Conservation (phyloP, 2,113 vertebrate species). For the Actinemys pallida region DNA sequence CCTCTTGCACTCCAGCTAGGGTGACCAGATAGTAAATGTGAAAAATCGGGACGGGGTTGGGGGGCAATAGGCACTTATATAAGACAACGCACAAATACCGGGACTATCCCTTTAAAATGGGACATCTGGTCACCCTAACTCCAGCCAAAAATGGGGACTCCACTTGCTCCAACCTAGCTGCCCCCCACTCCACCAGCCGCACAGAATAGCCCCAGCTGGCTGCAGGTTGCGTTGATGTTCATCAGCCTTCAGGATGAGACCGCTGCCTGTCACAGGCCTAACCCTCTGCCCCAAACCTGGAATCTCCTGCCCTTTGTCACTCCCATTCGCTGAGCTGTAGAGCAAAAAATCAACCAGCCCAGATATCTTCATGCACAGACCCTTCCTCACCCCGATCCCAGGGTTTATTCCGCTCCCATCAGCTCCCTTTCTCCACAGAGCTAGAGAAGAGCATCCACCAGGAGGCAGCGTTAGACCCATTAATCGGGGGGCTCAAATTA, state of each 20-base stretch:
- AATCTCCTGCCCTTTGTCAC: rapidly evolving
- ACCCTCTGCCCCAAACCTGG: rapidly evolving
- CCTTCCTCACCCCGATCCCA: rapidly evolving
- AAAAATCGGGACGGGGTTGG: too few relatives aligned
- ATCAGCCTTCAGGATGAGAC: too few relatives aligned
- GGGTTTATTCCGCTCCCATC: neutral
- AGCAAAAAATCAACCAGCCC: neutral
- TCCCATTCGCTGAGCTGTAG: neutral
- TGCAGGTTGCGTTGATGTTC: rapidly evolving
- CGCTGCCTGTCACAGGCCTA: too few relatives aligned
- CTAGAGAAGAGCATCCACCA: too few relatives aligned
- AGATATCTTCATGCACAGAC: neutral
- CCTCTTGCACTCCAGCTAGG: neutral
- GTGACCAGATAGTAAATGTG: too few relatives aligned
- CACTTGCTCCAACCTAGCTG: rapidly evolving
- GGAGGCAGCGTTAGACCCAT: neutral
- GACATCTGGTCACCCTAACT: too few relatives aligned
- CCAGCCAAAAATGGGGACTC: neutral
- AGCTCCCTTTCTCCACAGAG: neutral
- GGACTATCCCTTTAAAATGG: too few relatives aligned
- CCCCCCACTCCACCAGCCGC: rapidly evolving
- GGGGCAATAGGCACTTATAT: too few relatives aligned
- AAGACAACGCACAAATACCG: too few relatives aligned
- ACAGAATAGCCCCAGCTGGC: rapidly evolving
- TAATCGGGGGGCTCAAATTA: neutral